Evolutionary conservation across 2,113 vertebrate species (phyloP).

Genomic region (Stictonetta naevosa): DNA sequence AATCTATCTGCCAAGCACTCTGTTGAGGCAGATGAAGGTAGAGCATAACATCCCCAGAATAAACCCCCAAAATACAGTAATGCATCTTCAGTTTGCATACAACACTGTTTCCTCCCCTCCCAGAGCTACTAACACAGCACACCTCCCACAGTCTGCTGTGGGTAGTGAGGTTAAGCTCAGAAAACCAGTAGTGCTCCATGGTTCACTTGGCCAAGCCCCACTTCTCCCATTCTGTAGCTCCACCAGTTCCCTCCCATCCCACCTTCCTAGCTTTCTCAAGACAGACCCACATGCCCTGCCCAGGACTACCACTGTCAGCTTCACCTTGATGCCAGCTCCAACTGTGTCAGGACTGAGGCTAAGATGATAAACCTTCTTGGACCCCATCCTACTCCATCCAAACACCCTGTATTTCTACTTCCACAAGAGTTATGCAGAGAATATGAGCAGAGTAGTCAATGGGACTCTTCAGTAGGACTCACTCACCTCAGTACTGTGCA

Average conservation of each 20-base stretch:
- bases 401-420: not conserved
- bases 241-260: not conserved
- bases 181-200: not conserved
- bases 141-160: not conserved
- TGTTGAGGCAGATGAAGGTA: not conserved
- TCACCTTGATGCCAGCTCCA: not conserved
- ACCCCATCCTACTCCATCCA: not conserved
- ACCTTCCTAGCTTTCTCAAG: not conserved
- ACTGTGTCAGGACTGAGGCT: fast-evolving
- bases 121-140: not conserved
- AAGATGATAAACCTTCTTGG: not conserved
- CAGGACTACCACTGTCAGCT: not conserved
- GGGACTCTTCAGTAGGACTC: not conserved
- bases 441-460: not conserved
- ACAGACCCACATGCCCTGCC: not conserved
- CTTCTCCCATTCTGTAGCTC: not conserved
- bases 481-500: not conserved
- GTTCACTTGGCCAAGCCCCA: not conserved
- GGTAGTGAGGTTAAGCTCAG: not conserved
- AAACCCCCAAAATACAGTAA: not conserved
- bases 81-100: not conserved
- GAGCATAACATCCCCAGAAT: not conserved
- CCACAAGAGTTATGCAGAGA: not conserved
- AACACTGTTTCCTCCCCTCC: not conserved
- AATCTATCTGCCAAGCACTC: not conserved